Percentiles rank a stretch among this genome's conserved stretches.
Conservation (phyloP, 1,140 invertebrate species). For the Cotesia glomerata region DNA sequence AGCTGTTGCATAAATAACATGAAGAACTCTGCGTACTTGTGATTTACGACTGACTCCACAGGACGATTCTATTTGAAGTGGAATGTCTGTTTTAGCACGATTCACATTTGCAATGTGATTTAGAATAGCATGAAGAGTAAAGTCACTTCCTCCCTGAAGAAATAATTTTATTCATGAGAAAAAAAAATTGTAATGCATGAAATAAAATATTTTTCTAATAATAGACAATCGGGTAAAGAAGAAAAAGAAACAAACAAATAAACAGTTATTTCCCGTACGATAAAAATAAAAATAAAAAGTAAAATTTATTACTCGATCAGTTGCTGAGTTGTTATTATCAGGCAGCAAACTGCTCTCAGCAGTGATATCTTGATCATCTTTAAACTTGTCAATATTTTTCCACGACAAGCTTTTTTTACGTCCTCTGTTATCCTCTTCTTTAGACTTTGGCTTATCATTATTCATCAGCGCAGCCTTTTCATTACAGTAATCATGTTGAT, state of each 20-base stretch:
- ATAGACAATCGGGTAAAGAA: too few relatives aligned
- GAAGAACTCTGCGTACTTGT: conserved; percentile 61
- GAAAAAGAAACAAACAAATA: too few relatives aligned
- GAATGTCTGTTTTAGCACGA: conserved; percentile 58
- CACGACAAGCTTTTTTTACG: conserved; percentile 55
- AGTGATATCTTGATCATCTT: conserved; percentile 54
- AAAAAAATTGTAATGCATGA: neutral
- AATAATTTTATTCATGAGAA: conserved; percentile 10
- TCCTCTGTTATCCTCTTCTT: conserved; percentile 45
- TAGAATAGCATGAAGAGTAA: conserved; percentile 66
- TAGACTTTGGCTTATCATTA: conserved; percentile 42
- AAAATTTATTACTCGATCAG: neutral
- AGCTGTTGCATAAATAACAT: conserved; percentile 64
- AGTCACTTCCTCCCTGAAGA: conserved; percentile 46
- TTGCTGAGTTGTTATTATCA: conserved; percentile 31
- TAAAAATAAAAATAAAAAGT: conserved; percentile 6
- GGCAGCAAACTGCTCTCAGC: conserved; percentile 57
- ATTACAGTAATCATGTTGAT: conserved; percentile 51
- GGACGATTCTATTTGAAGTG: conserved; percentile 53
- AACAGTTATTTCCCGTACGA: neutral
- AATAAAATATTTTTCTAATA: neutral
- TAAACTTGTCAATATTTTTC: conserved; percentile 50
- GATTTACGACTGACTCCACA: conserved; percentile 58
- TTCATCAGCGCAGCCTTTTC: conserved; percentile 53
- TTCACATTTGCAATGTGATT: conserved; percentile 70